Conservation (phyloP, 2,113 vertebrate species). For the Salminus brasiliensis region DNA sequence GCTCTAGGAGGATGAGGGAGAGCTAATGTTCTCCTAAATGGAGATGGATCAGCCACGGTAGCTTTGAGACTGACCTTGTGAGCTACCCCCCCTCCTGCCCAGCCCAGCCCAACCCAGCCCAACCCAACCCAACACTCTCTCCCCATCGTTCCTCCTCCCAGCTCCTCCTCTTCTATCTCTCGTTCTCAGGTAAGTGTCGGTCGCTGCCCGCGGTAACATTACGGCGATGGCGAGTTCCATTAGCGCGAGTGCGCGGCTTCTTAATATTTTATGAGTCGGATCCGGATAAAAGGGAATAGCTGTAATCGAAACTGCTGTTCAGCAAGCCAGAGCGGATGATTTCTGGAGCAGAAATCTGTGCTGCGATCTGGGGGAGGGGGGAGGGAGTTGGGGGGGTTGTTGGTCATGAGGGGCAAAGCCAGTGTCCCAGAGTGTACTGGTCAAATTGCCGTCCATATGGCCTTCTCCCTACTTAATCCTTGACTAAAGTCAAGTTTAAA, state of each 20-base stretch:
- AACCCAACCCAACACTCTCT: too few species aligned
- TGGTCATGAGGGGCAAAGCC: background rate
- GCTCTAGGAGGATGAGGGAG: background rate
- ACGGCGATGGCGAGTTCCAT: conserved; percentile 38
- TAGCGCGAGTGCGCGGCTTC: conserved; percentile 39
- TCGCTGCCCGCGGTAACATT: conserved; percentile 41
- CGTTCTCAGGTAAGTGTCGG: conserved; percentile 28
- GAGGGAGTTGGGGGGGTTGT: too few species aligned
- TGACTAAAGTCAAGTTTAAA: background rate
- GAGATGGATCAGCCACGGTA: conserved; percentile 32
- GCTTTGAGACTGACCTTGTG: conserved; percentile 12
- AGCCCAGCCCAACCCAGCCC: too few species aligned
- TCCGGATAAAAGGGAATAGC: conserved; percentile 35
- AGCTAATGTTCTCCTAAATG: conserved; percentile 19
- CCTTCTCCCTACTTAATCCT: too few species aligned
- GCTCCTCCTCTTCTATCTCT: background rate
- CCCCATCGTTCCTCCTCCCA: background rate
- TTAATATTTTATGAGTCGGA: conserved; percentile 54
- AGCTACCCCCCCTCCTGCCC: background rate
- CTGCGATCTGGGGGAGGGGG: background rate
- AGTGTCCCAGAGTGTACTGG: background rate
- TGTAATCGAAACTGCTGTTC: conserved; percentile 42
- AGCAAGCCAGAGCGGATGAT: background rate
- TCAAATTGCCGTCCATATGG: too few species aligned
- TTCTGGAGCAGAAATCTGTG: conserved; percentile 8